Conservation (phyloP, 2,797 vertebrate genomes). For the Cuculus canorus region DNA sequence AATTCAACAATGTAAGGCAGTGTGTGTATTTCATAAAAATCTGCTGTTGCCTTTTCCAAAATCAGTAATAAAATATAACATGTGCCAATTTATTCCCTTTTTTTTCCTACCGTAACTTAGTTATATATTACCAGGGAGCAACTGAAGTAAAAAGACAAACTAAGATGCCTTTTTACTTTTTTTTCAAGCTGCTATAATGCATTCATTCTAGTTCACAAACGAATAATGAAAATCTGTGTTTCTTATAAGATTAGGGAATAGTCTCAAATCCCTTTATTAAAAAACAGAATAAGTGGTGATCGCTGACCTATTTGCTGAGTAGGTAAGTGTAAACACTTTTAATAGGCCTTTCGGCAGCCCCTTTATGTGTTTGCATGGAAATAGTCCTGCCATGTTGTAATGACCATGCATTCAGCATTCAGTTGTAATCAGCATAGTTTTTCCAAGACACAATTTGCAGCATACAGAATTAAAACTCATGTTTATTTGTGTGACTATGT, state of each 20-base stretch:
- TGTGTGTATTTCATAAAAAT: slow-evolving; percentile 31
- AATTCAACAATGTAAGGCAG: slow-evolving; percentile 21
- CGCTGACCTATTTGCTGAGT: slow-evolving; percentile 20
- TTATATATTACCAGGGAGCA: not conserved
- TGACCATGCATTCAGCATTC: not conserved
- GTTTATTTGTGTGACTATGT: not conserved
- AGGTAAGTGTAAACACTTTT: not conserved
- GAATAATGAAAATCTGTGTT: slow-evolving; percentile 27
- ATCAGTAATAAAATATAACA: slow-evolving; percentile 30
- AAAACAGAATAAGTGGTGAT: slow-evolving; percentile 16
- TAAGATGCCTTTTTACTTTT: not conserved
- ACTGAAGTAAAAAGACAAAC: not conserved
- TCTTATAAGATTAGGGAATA: slow-evolving; percentile 41
- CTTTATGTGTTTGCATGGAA: not conserved
- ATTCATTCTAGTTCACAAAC: slow-evolving; percentile 21
- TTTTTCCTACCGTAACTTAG: not conserved
- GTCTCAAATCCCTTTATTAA: slow-evolving; percentile 62
- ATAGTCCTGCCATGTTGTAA: not conserved
- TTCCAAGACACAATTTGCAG: not conserved
- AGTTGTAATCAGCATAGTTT: not conserved
- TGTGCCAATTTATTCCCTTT: slow-evolving; percentile 5
- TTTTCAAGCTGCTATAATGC: not conserved
- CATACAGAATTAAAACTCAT: not conserved
- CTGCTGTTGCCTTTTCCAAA: slow-evolving; percentile 4
- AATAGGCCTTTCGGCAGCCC: not conserved